Conservation (phyloP, 2,888 invertebrate species). For the Mactromeris polynyma region DNA sequence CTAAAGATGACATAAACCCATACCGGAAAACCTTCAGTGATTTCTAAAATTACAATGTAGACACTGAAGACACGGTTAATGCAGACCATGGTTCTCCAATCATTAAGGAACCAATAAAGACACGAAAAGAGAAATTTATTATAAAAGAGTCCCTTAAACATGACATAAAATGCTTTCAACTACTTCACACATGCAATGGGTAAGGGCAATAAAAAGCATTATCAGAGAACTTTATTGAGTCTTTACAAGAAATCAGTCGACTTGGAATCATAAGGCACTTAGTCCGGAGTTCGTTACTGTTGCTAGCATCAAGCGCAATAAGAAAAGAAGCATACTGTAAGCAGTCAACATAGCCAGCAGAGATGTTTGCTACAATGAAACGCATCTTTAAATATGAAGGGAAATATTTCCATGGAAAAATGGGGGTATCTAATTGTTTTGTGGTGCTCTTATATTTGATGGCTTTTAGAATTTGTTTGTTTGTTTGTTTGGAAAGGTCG, state of each 20-base stretch:
- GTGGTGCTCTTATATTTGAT: too few relatives aligned
- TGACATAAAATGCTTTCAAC: slow-evolving; percentile 1
- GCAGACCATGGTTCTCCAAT: not conserved
- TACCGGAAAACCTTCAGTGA: not conserved
- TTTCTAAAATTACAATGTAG: not conserved
- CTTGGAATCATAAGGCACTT: not conserved
- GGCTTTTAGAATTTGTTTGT: too few relatives aligned
- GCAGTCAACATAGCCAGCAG: too few relatives aligned
- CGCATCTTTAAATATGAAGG: too few relatives aligned
- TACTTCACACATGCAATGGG: not conserved
- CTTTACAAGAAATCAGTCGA: not conserved
- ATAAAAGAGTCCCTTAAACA: not conserved
- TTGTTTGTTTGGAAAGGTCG: too few relatives aligned
- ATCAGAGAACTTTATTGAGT: not conserved
- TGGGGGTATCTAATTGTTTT: too few relatives aligned
- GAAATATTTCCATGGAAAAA: too few relatives aligned
- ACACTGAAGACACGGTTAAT: not conserved
- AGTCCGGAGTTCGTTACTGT: not conserved
- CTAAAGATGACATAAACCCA: not conserved
- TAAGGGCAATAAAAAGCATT: not conserved
- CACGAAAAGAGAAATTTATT: not conserved
- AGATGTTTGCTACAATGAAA: too few relatives aligned
- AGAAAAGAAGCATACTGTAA: too few relatives aligned
- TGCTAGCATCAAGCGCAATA: not conserved
- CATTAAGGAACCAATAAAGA: not conserved